A percentile compares a stretch with the other conserved stretches of the same genome.
phyloP scores from a whole-genome alignment of 2,888 invertebrate genomes.

The Latrodectus elegans region DNA sequence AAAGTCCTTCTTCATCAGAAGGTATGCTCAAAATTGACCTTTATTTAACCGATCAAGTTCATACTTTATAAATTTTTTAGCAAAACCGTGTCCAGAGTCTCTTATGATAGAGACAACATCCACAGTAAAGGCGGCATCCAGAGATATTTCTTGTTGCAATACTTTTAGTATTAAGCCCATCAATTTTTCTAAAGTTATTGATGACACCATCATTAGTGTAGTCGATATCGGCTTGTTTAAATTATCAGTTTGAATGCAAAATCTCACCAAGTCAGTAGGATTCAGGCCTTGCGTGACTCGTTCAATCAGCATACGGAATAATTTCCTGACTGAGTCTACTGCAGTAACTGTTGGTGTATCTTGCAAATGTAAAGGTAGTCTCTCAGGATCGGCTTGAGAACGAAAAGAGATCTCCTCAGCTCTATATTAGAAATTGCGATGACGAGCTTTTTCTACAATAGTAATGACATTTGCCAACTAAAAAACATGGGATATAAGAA shows the following conservation, averaged over 20 bases:
- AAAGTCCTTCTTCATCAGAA: not conserved
- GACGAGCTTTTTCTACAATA: no score
- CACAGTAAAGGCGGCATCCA: not conserved
- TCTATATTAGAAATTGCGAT: no score
- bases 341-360: not conserved
- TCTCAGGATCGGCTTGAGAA: not conserved
- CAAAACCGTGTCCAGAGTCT: not conserved
- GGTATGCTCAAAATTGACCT: not conserved
- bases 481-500: no score
- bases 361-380: not conserved
- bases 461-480: no score
- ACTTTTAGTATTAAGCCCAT: not conserved
- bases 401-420: not conserved
- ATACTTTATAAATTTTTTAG: not conserved
- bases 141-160: not conserved
- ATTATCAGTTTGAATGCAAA: not conserved
- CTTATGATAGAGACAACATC: not conserved
- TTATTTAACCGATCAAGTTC: not conserved
- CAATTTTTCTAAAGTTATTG: not conserved
- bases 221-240: not conserved
- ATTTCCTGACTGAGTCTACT: not conserved
- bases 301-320: not conserved
- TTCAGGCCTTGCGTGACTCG: not conserved
- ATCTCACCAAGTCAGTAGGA: not conserved
- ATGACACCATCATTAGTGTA: not conserved